Evolutionary conservation across 1,140 invertebrate genomes (phyloP).

Genomic region (Gryon sp.): DNA sequence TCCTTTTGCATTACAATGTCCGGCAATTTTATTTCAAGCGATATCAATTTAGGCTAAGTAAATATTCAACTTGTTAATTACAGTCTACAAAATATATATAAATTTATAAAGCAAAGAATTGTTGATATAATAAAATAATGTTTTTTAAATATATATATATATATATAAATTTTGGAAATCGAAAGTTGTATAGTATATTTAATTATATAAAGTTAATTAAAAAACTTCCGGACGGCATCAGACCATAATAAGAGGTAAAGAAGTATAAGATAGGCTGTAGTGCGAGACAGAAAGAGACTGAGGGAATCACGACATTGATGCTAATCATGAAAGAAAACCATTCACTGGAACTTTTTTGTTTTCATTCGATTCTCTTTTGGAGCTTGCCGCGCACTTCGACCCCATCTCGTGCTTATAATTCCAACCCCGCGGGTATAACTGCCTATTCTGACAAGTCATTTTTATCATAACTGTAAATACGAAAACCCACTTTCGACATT

Average conservation of each 20-base stretch:
- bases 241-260: constrained; percentile 65
- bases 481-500: constrained; percentile 5
- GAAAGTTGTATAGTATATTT: constrained; percentile 9
- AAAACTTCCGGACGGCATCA: constrained; percentile 48
- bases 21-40: constrained; percentile 24
- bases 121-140: no score
- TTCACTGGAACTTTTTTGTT: constrained; percentile 43
- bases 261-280: constrained; percentile 61
- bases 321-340: constrained; percentile 65
- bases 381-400: constrained; percentile 45
- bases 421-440: constrained; percentile 34
- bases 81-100: no score
- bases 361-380: constrained; percentile 51
- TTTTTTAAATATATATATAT: no score
- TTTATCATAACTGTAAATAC: constrained; percentile 31
- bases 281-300: constrained; percentile 58
- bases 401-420: constrained; percentile 43
- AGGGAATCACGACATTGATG: constrained; percentile 61
- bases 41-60: no score
- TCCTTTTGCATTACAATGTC: neutral
- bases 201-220: constrained; percentile 15
- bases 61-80: neutral
- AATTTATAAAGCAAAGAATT: no score
- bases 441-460: constrained; percentile 15
- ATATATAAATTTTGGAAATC: no score